Evolutionary conservation across 1,140 invertebrate genomes (phyloP), one percentile per base, ranked within the genome.

Genomic region (Magallana gigas): DNA sequence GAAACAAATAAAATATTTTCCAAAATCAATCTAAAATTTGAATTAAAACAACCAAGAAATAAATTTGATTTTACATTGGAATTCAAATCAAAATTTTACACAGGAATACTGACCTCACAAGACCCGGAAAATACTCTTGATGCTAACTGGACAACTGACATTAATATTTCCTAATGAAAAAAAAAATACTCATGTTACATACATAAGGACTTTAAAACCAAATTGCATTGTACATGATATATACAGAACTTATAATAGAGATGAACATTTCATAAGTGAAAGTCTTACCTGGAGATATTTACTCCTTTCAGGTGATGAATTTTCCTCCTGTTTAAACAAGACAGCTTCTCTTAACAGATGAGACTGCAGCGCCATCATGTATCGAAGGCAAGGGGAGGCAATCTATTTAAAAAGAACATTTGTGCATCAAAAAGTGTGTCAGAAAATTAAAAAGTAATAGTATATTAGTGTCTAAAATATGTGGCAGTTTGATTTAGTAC

Each of bases 351-450:
- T 90, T 14, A 94, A 88, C 57, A 94, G 84, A 87, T 93, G 91
- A 11, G 92, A 94, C 83, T 94, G 94, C 9, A 94, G 90, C 0
- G 94, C 90, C 90, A 93, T 92, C 84, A 95, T 87, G 85, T 94
- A 95, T 36, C 92, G 86, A 1, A 94, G 87, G 88, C 92, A 93
- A 8, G 94, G 92, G 16, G 93, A 94, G 23, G 92, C 92, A 81
- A 92, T 57, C 94, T 95, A 88, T 29, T 89, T 90, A 71, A 29
- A 23, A 58, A 12, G 12, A 83, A 83, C 1, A 83, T 12, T 57
- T 57, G 36, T 48, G 36, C 36, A 48, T 48, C 3, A 48, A 48
- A 48, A 48, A 48, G 36, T 48, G 36, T 48, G 36, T 48, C 36
- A 48, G 36, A 48, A 4, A 48, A 48, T 48, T 2, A 5, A 48